Base-by-base conservation (phyloP, 1,140 invertebrate genomes). In the Pseudomyrmex flavicornis region DNA sequence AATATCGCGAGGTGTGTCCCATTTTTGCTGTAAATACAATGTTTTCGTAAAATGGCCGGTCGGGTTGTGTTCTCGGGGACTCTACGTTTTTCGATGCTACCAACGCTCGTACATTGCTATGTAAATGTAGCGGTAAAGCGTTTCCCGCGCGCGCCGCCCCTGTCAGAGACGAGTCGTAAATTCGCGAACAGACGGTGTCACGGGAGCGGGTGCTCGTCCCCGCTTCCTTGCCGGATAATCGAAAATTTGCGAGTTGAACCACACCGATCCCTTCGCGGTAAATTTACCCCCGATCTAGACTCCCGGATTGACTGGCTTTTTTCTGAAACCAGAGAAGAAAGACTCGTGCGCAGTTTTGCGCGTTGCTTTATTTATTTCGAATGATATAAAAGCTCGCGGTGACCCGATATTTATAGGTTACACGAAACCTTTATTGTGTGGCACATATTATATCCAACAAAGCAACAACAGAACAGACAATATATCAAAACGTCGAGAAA, bases 111-210 rank as follows among this genome's bases (percentile, higher is more conserved):
- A 77, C 50, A 77, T 77, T 68, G 75, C 75, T 77, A 77, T 77
- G 75, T 69, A 77, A 77, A 77, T 77, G 75, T 77, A 56, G 63
- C 75, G 75, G 63, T 66, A 77, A 77, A 77, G 20, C 63, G 63
- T 77, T 68, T 54, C 63, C 35, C 22, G 35, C 35, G 5, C 35
- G 35, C 35, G 5, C 63, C 63, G 50, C 35, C 63, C 26, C 54
- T 77, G 75, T 77, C 63, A 68, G 75, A 68, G 75, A 77, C 63
- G 17, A 65, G 17, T 68, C 63, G 75, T 77, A 77, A 77, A 77
- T 77, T 77, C 26, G 75, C 63, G 63, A 77, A 77, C 63, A 69
- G 75, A 77, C 75, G 75, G 63, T 69, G 75, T 69, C 63, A 56
- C 75, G 10, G 35, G 7, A 5, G 35, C 4, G 7, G 35, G 17